phyloP scores from a whole-genome alignment of 2,113 vertebrate species.

The Mus musculus region DNA sequence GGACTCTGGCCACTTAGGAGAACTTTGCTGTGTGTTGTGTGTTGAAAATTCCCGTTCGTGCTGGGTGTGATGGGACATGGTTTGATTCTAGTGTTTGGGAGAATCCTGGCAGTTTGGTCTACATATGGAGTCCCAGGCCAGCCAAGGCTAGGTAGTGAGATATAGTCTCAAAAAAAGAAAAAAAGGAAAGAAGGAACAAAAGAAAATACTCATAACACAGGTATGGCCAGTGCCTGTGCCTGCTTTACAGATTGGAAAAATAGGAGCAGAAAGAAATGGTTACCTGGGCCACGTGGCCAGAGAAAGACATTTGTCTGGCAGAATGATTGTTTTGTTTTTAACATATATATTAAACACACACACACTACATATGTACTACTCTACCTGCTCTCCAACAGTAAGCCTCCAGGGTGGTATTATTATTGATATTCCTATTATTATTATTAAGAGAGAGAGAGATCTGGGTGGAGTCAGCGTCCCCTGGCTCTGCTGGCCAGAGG shows the following conservation, averaged over 20 bases:
- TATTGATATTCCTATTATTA: too few relatives aligned
- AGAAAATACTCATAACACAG: not conserved
- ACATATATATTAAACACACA: too few relatives aligned
- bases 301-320: not conserved
- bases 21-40: not conserved
- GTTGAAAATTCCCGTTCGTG: too few relatives aligned
- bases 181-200: too few relatives aligned
- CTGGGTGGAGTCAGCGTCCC: too few relatives aligned
- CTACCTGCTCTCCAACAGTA: too few relatives aligned
- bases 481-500: too few relatives aligned
- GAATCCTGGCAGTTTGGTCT: not conserved
- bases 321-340: not conserved
- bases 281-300: not conserved
- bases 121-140: not conserved
- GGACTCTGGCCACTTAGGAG: not conserved
- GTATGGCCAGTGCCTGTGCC: too few relatives aligned
- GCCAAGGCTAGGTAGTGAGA: not conserved
- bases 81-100: not conserved
- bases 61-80: not conserved
- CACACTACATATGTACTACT: too few relatives aligned
- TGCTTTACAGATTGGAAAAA: not conserved
- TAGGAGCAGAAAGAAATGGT: not conserved
- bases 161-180: not conserved
- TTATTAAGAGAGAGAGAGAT: too few relatives aligned
- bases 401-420: too few relatives aligned